Base-by-base conservation (phyloP, 2,113 vertebrate genomes). In the Ahaetulla prasina region DNA sequence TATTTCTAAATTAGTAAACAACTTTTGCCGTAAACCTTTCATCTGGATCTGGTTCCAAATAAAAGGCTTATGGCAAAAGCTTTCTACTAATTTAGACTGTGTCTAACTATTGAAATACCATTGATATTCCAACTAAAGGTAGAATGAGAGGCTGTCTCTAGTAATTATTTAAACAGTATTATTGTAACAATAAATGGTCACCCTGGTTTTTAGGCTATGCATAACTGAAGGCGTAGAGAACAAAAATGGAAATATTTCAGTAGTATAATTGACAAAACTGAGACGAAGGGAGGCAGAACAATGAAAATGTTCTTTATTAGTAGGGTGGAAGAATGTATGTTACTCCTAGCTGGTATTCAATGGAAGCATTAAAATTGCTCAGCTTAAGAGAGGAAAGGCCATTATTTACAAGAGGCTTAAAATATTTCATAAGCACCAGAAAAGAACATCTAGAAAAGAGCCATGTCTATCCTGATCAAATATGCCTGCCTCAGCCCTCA, bases 331-430 rank as follows among this genome's bases (percentile, higher is more conserved):
- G 27, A 54, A 50, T 49, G 18, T 45, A 9, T 63, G 18, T 16
- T 63, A 95, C 53, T 95, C 93, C 92, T 23, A 95, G 45, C 94
- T 92, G 68, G n/a, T 53, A 49, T 16, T 47, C 10, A 27, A n/a
- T 49, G 4, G 43, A 86, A 86, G 25, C 43, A 47, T 68, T 68
- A 49, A 86, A 86, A 49, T 25, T 25, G 84, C 45, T 85, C 10
- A 47, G 43, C 3, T 20, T 45, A 45, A 47, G 43, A 85, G 43
- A 68, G 11, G 60, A 68, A 68, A 49, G 45, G 25, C 14, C 4
- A 25, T 25, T 45, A 85, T 25, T 47, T 85, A 47, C 23, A 47
- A 85, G 45, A 85, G 45, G 84, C 45, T 23, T 85, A 14, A 27
- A 85, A 85, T 85, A 27, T 11, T 85, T 49, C 4, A 14, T 85